Base-by-base conservation (phyloP, 2,888 invertebrate species). In the Agrotis ipsilon region DNA sequence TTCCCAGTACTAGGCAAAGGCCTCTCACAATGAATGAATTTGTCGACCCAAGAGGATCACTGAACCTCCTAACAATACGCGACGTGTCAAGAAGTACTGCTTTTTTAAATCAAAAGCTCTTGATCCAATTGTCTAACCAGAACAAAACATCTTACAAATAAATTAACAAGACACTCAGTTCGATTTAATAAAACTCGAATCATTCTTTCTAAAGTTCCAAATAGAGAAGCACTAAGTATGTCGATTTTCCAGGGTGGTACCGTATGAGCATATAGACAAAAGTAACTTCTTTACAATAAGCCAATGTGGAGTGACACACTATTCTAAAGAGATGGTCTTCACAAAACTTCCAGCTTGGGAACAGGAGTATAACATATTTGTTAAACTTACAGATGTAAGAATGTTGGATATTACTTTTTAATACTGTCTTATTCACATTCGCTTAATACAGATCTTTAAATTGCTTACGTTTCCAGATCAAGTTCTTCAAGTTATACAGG, bases 201-300 rank as follows among this genome's bases (percentile, higher is more conserved):
- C 39, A 39, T 32, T 1, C 7, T 7, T 32, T 6, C 32, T 1
- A 32, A 32, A 32, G 7, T 32, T 7, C 7, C 39, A 39, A 39
- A 39, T 39, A 39, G 39, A 11, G 39, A 39, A 39, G 2, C 39
- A 39, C 39, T 39, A 39, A 39, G 39, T 39, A 39, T 39, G 39
- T 65, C 13, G 0, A 21, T 48, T 66, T 90, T 89, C 54, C 89
- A 98, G 98, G 83, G 97, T 98, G 49, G 98, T 98, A 1, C 96
- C 97, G 0, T 98, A 98, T 87, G 96, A 97, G 51, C 96, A 97
- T 63, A 95, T 98, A 27, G 97, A 98, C 84, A 97, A 96, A 88
- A 96, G 93, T 19, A 98, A 98, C 87, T 98, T 97, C 89, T 97
- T 98, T 86, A 99, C 98, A 0, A 97, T 99, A 82, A 98, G 98